Evolutionary conservation across 2,888 invertebrate genomes (phyloP).

Genomic region (Acronicta leporina): DNA sequence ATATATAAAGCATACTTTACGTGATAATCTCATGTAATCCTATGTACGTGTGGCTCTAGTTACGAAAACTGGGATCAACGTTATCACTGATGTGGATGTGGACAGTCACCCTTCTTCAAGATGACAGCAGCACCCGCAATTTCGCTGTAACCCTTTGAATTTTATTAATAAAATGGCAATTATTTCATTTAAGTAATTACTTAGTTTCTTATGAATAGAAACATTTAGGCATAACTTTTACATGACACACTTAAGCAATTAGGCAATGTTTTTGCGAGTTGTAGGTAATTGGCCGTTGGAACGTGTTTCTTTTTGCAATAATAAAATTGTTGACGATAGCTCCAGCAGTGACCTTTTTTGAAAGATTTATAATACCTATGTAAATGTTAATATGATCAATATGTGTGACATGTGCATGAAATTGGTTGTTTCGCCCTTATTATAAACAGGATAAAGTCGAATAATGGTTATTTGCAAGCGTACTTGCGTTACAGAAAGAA

Average conservation of each 20-base stretch:
- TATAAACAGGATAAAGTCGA: not conserved
- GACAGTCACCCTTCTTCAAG: not conserved
- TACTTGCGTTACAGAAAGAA: not conserved
- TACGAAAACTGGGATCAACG: not conserved
- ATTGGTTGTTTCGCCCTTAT: not conserved
- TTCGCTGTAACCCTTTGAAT: not conserved
- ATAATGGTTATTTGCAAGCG: not conserved
- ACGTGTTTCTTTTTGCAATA: conserved; percentile 7
- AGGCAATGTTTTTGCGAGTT: conserved; percentile 6
- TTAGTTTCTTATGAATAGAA: not conserved
- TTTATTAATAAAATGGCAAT: not conserved
- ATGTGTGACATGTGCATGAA: conserved; percentile 8
- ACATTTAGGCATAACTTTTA: not conserved
- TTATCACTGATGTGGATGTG: too few relatives aligned
- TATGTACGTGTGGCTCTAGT: not conserved
- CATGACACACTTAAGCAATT: not conserved
- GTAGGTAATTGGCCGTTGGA: conserved; percentile 18
- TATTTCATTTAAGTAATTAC: not conserved
- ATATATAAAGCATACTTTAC: too few relatives aligned
- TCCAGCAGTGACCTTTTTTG: conserved; percentile 39
- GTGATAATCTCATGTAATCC: too few relatives aligned
- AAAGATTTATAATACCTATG: conserved; percentile 39
- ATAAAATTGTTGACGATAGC: conserved; percentile 25
- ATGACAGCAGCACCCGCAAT: too few relatives aligned
- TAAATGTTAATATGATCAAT: conserved; percentile 25